These are phyloP conservation scores for Cantharis lateralis DNA, from an alignment of 2,888 invertebrate species.

Conservation along the genomic window DNA sequence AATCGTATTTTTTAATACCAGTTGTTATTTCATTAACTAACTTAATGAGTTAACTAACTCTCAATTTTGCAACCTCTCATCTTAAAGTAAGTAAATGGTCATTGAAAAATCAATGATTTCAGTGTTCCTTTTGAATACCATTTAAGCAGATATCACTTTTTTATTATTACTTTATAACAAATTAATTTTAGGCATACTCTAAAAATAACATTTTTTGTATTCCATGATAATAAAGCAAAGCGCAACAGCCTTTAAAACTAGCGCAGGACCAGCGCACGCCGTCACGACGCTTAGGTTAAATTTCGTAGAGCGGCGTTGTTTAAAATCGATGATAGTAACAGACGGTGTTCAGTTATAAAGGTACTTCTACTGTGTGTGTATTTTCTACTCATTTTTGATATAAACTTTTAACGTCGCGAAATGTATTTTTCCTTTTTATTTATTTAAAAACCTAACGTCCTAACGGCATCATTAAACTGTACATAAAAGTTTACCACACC, in stretches of 20 bases:
- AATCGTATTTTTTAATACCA: neutral
- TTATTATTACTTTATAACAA: neutral
- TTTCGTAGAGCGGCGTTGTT: constrained; percentile 44
- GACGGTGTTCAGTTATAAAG: constrained; percentile 49
- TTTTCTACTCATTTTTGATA: constrained; percentile 8
- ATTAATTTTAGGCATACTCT: neutral
- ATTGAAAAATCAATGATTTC: neutral
- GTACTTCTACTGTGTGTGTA: constrained; percentile 36
- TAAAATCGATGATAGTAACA: constrained; percentile 52
- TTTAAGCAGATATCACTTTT: neutral
- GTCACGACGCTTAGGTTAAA: constrained; percentile 35
- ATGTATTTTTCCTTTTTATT: constrained; percentile 16
- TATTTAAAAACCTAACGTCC: constrained; percentile 1
- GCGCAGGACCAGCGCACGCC: constrained; percentile 42
- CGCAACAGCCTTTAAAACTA: constrained; percentile 46
- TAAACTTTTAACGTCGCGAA: constrained; percentile 15
- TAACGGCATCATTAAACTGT: constrained; percentile 19
- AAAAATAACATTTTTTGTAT: constrained; percentile 15
- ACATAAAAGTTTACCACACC: constrained; percentile 9
- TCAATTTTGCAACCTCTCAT: neutral
- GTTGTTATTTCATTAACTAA: neutral
- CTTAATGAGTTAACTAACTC: no score
- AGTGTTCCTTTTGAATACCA: neutral
- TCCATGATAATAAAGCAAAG: constrained; percentile 36
- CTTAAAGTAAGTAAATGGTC: neutral